phyloP scores from a whole-genome alignment of 1,140 invertebrate species.

The Bilobella aurantiaca region DNA sequence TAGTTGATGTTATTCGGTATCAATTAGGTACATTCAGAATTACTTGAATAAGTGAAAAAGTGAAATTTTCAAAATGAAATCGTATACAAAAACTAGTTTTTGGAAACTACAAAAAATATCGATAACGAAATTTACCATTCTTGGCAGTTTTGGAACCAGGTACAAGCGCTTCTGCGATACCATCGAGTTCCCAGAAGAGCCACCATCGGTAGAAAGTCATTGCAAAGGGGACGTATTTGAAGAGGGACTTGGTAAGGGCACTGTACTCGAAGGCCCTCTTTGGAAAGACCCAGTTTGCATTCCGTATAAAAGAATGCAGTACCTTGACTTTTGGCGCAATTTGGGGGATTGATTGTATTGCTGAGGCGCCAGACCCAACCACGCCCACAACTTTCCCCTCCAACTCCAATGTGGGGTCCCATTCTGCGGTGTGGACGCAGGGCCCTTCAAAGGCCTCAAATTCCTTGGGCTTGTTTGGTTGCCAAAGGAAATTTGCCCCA shows the following conservation, averaged over 20 bases:
- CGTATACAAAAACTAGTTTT: background rate
- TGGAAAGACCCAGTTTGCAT: constrained; percentile 13
- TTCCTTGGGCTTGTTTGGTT: constrained; percentile 19
- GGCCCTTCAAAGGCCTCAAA: constrained; percentile 16
- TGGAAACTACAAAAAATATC: background rate
- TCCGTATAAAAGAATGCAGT: constrained; percentile 18
- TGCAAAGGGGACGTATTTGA: background rate
- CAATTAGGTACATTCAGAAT: too few relatives aligned
- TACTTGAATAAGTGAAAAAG: too few relatives aligned
- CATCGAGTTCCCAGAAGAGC: background rate
- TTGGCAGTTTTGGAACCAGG: too few relatives aligned
- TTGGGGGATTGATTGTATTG: constrained; percentile 22
- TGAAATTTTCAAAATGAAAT: background rate
- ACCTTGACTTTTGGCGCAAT: constrained; percentile 17
- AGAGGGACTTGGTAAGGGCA: background rate
- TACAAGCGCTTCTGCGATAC: too few relatives aligned
- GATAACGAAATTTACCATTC: too few relatives aligned
- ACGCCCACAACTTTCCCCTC: constrained; percentile 21
- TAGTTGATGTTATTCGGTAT: too few relatives aligned
- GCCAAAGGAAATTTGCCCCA: constrained; percentile 12
- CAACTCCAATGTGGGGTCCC: constrained; percentile 16
- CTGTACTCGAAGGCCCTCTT: background rate
- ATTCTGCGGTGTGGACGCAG: constrained; percentile 17
- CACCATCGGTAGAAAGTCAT: background rate
- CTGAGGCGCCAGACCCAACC: constrained; percentile 21